Conservation (phyloP, 37 sponge, comb jelly and placozoan species). For the Mnemiopsis leidyi region DNA sequence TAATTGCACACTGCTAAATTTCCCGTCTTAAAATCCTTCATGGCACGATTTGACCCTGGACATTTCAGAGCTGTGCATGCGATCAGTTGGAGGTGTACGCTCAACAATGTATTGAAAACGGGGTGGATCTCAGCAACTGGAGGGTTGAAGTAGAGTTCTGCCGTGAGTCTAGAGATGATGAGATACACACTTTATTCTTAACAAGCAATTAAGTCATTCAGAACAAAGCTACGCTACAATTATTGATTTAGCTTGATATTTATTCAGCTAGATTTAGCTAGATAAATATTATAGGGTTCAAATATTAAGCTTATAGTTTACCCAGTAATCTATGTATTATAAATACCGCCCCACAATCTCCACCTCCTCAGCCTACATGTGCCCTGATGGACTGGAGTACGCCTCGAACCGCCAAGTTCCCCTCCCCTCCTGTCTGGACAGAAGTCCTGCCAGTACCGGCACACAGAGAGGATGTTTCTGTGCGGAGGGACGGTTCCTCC, state of each 20-base stretch:
- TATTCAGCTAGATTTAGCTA: no score
- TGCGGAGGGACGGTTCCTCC: neutral
- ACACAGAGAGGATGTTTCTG: slow-evolving; percentile 16
- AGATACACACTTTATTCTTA: no score
- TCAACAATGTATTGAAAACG: neutral
- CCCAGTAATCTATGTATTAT: no score
- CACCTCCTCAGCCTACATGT: no score
- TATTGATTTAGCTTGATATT: no score
- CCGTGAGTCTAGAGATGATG: no score
- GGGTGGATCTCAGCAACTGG: slow-evolving; percentile 4
- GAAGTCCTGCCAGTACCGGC: neutral
- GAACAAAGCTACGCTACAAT: no score
- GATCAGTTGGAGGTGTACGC: neutral
- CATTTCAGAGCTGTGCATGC: neutral
- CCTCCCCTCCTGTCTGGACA: neutral
- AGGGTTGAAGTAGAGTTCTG: neutral
- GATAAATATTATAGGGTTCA: no score
- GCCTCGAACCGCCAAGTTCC: neutral
- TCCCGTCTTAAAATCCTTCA: neutral
- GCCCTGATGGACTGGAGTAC: neutral
- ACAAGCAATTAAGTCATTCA: no score
- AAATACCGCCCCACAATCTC: no score
- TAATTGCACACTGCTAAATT: no score
- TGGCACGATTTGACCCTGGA: neutral
- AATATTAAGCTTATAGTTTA: no score